Conservation (phyloP, 2,113 vertebrate species). For the Laterallus jamaicensis region DNA sequence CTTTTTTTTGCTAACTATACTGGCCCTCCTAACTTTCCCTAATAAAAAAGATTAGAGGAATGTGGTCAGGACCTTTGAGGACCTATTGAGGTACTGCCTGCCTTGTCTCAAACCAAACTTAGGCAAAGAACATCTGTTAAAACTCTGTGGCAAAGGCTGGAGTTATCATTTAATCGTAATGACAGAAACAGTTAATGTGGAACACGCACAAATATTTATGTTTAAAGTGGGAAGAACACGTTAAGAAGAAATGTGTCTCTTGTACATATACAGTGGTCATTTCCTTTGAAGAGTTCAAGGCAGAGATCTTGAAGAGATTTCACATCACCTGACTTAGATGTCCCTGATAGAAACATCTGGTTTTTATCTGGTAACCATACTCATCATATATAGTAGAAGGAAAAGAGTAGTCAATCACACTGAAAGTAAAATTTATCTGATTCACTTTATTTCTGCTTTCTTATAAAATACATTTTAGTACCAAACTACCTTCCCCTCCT, state of each 20-base stretch:
- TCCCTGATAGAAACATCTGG: not conserved
- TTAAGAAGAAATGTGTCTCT: not conserved
- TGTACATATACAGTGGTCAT: not conserved
- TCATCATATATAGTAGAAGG: not conserved
- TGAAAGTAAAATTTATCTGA: not conserved
- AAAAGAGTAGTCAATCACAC: not conserved
- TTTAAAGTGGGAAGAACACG: not conserved
- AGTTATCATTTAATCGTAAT: not conserved
- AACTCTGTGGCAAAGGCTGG: not conserved
- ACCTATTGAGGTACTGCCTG: not conserved
- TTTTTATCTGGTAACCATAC: not conserved
- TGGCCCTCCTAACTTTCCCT: not conserved
- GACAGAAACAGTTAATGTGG: not conserved
- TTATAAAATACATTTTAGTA: not conserved
- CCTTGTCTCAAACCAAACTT: not conserved
- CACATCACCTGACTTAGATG: not conserved
- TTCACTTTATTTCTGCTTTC: not conserved
- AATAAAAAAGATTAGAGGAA: not conserved
- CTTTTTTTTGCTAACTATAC: not conserved
- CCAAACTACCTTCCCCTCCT: not conserved
- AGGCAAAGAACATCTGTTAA: not conserved
- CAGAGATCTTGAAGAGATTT: not conserved
- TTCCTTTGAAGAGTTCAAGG: not conserved
- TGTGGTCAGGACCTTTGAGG: not conserved
- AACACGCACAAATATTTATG: not conserved